Base-by-base conservation (phyloP, 2,797 vertebrate species). In the Cossypha niveicapilla region DNA sequence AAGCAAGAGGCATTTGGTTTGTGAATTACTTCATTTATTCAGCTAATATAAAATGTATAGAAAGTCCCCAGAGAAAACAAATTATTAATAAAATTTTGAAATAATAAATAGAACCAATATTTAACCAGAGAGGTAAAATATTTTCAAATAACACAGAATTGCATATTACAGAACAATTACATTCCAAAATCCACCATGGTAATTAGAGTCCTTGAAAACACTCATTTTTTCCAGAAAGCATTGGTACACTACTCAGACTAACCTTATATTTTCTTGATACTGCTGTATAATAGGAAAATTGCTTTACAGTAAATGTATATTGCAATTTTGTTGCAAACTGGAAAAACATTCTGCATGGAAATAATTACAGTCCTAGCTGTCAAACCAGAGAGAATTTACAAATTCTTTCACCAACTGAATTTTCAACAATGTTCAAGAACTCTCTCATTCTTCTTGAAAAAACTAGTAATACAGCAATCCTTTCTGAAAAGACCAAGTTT, bases 11-110 rank as follows among this genome's bases (percentile, higher is more conserved):
- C 56, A 56, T 72, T 94, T 95, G 94, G 93, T 96, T 95, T 97
- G 92, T 96, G 98, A 97, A 98, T 98, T 98, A 97, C 97, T 97
- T 96, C 70, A 97, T 97, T 97, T 97, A 94, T 97, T 98, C 97
- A 98, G 96, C 96, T 98, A 98, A 98, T 97, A 98, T 97, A 98
- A 98, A 98, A 97, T 62, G 50, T 63, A 96, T 6, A 79, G 58
- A 62, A 61, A 27, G 32, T 56, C 75, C 65, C 50, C 18, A 53
- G 77, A 86, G 93, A 91, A 61, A 88, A 88, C 71, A 92, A 96
- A 94, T 93, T 77, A 95, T 60, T 72, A 66, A 88, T 86, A 70
- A 92, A 94, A 92, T 68, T 18, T 66, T 92, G 47, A 84, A 90
- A 95, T 75, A 91, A 94, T 76, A 75, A 81, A 79, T 54, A 71